Base-by-base conservation (phyloP, 2,797 vertebrate species). In the Threskiornis aethiopicus region DNA sequence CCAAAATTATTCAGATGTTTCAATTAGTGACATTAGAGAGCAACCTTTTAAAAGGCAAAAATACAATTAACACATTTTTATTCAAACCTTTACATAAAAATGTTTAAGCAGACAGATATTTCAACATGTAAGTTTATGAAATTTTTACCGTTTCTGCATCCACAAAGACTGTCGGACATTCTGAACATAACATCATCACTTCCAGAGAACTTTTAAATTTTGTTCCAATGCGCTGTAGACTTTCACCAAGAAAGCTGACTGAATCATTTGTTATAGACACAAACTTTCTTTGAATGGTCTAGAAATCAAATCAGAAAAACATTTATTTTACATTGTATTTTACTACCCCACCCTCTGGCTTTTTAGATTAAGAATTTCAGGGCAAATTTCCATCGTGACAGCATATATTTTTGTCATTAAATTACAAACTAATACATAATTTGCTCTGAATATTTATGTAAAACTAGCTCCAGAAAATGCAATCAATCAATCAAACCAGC, bases 191-290 rank as follows among this genome's bases (percentile, higher is more conserved):
- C 91, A 99, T 99, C 99, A 99, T 99, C 96, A 99, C 99, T 92
- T 99, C 98, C 96, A 99, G 93, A 28, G 99, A 99, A 94, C 99
- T 99, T 97, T 97, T 99, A 97, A 99, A 99, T 97, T 99, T 99
- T 79, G 99, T 99, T 47, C 99, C 99, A 96, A 99, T 99, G 89
- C 99, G 98, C 49, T 99, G 99, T 13, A 99, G 98, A 94, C 98
- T 98, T 83, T 99, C 98, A 0, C 99, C 99, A 14, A 99, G 99
- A 96, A 99, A 99, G 95, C 97, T 98, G 82, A 99, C 98, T 1
- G 99, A 99, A 51, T 99, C 97, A 26, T 99, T 99, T 26, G 99
- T 99, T 92, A 99, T 98, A 54, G 98, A 98, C 77, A 99, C 98
- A 97, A 99, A 99, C 96, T 98, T 99, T 84, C 97, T 99, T 96